phyloP scores from a whole-genome alignment of 1,140 invertebrate species.

The Hypsibius dujardini region DNA sequence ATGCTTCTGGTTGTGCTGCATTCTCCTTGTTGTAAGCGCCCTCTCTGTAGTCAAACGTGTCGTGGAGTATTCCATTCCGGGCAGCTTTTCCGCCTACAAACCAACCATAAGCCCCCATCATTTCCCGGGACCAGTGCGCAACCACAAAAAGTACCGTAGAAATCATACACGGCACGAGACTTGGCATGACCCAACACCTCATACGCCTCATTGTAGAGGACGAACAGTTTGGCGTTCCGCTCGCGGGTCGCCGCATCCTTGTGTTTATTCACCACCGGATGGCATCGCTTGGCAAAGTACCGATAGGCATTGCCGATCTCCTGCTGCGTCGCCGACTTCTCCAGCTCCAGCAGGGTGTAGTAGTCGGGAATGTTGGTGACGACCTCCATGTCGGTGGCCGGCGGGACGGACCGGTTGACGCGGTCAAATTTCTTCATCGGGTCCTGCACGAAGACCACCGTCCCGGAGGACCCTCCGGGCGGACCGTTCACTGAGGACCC shows the following conservation, averaged over 20 bases:
- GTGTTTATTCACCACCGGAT: background rate
- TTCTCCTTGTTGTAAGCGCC: background rate
- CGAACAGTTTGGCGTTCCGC: background rate
- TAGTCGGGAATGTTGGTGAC: background rate
- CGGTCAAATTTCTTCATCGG: background rate
- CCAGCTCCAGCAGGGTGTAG: background rate
- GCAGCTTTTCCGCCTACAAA: background rate
- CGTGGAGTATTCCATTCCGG: constrained; percentile 4
- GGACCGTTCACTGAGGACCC: too few species aligned
- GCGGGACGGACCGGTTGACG: background rate
- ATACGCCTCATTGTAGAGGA: constrained; percentile 3
- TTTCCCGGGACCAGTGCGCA: too few species aligned
- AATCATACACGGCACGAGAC: constrained; percentile 1
- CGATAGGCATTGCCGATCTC: constrained; percentile 5
- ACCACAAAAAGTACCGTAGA: constrained; percentile 5
- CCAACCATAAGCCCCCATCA: too few species aligned
- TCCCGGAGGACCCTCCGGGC: too few species aligned
- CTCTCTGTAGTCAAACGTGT: background rate
- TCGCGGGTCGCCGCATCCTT: background rate
- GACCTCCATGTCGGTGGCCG: background rate
- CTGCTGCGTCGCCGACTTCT: background rate
- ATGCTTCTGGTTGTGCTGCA: background rate
- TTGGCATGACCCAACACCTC: background rate
- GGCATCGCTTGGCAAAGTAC: background rate
- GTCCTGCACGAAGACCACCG: too few species aligned